Conservation (phyloP, 2,797 vertebrate genomes). For the Cephalopachus bancanus region DNA sequence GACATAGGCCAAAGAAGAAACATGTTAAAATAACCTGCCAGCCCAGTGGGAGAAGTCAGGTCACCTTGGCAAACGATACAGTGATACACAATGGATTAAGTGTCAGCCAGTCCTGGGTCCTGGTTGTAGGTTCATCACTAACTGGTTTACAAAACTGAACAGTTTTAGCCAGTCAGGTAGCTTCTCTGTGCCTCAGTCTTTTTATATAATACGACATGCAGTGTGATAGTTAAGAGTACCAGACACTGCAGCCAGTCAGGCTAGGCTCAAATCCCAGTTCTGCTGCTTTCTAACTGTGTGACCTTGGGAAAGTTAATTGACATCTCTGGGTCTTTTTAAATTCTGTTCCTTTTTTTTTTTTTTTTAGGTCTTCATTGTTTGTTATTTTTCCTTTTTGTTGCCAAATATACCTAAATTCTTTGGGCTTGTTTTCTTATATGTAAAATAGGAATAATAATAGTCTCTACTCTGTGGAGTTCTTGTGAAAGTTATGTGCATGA, state of each 20-base stretch:
- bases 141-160: conserved; percentile 1
- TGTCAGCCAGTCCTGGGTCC: neutral
- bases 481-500: conserved; percentile 15
- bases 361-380: neutral
- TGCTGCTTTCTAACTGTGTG: conserved; percentile 52
- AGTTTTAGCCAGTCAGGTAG: conserved; percentile 7
- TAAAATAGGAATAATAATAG: conserved; percentile 9
- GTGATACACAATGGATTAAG: neutral
- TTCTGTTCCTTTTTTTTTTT: neutral
- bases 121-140: conserved; percentile 12
- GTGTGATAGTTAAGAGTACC: neutral
- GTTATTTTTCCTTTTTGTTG: conserved; percentile 5
- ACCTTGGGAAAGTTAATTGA: conserved; percentile 40
- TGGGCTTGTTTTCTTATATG: conserved; percentile 33
- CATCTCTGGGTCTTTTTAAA: neutral
- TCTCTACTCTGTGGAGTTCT: neutral
- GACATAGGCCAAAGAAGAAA: conserved; percentile 16
- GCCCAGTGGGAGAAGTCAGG: neutral
- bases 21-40: conserved; percentile 1
- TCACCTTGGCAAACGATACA: conserved; percentile 31
- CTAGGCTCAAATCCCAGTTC: conserved; percentile 1
- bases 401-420: neutral
- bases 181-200: conserved; percentile 20
- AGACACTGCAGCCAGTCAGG: neutral
- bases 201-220: neutral